Conservation (phyloP, 2,113 vertebrate species). For the Rhinoptilus africanus region DNA sequence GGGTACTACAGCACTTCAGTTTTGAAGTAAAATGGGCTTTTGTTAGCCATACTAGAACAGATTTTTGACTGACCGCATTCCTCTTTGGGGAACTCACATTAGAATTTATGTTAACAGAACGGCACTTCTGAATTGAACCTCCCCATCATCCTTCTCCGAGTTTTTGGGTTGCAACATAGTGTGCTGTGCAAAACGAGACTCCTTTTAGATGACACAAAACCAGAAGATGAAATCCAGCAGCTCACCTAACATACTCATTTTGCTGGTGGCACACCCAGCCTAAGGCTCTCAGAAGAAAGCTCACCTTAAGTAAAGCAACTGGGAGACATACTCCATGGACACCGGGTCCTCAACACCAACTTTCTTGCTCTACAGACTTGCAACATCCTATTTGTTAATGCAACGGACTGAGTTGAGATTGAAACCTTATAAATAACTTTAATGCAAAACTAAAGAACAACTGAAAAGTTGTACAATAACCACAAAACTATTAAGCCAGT, state of each 20-base stretch:
- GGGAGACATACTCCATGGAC: neutral
- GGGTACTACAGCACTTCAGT: neutral
- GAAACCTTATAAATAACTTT: neutral
- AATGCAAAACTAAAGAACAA: neutral
- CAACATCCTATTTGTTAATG: neutral
- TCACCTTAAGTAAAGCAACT: neutral
- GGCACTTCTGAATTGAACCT: neutral
- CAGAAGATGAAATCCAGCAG: neutral
- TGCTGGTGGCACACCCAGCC: neutral
- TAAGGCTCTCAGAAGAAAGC: neutral
- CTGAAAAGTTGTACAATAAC: neutral
- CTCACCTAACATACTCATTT: neutral
- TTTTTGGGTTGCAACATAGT: neutral
- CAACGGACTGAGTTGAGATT: neutral
- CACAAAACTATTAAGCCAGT: neutral
- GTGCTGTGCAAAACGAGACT: neutral
- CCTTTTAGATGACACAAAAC: neutral
- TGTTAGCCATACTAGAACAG: neutral
- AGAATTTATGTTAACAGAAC: neutral
- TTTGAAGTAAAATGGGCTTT: neutral
- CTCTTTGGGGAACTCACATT: neutral
- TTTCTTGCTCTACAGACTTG: neutral
- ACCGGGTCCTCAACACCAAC: rapidly evolving
- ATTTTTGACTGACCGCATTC: neutral
- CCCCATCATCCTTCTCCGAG: neutral